A percentile compares a stretch with the other conserved stretches of the same genome.
phyloP scores from a whole-genome alignment of 2,113 vertebrate genomes.

The Channa argus region DNA sequence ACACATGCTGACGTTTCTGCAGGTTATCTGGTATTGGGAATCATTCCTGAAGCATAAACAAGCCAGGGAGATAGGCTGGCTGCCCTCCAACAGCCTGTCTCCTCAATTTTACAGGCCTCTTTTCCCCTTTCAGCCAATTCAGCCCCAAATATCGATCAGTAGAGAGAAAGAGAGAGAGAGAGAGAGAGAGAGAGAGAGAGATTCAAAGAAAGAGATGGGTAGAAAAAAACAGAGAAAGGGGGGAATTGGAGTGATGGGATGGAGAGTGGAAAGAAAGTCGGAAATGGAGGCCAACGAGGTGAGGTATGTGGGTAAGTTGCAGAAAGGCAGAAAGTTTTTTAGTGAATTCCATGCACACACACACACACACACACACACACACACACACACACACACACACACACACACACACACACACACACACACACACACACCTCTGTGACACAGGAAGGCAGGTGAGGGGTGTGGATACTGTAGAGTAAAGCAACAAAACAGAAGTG shows the following conservation, averaged over 20 bases:
- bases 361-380: constrained; percentile 13
- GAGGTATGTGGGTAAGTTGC: constrained; percentile 57
- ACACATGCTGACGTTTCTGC: constrained; percentile 79
- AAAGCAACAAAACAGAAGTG: constrained; percentile 17
- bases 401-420: constrained; percentile 18
- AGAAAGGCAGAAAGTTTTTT: constrained; percentile 61
- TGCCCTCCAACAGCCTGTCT: constrained; percentile 75
- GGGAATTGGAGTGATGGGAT: constrained; percentile 52
- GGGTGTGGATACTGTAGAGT: neutral
- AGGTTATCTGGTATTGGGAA: constrained; percentile 80
- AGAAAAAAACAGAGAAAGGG: constrained; percentile 35
- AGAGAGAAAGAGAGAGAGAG: constrained; percentile 31
- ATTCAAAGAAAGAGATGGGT: constrained; percentile 57
- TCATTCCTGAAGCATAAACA: constrained; percentile 83
- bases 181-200: neutral
- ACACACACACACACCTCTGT: constrained; percentile 2
- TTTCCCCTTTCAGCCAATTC: constrained; percentile 82
- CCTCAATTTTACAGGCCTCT: constrained; percentile 78
- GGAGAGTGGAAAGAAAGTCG: constrained; percentile 33
- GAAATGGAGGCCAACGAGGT: constrained; percentile 72
- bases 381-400: constrained; percentile 5
- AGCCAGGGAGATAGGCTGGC: constrained; percentile 77
- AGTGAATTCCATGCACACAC: constrained; percentile 4
- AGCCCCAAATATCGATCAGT: constrained; percentile 80
- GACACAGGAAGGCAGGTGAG: neutral